These are phyloP conservation scores for Xenentodon cancila DNA, from an alignment of 2,797 vertebrate species.

Conservation along the genomic window DNA sequence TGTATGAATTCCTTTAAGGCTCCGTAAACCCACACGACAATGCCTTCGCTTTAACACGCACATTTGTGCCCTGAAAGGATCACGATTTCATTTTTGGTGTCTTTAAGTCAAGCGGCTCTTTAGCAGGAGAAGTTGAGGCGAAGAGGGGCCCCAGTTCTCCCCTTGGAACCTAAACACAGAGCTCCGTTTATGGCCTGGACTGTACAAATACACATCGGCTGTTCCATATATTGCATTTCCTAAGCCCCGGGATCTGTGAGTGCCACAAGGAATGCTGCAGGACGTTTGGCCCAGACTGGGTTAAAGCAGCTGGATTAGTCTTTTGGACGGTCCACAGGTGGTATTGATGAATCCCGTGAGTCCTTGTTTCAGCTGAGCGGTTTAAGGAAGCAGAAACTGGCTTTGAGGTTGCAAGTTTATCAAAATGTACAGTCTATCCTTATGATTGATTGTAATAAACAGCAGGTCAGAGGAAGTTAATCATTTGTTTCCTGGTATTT, in stretches of 20 bases:
- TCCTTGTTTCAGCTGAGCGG: background rate
- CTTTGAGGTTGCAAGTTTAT: too few relatives aligned
- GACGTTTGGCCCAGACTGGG: slow-evolving; percentile 51
- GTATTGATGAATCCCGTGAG: slow-evolving; percentile 32
- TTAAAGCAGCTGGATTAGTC: slow-evolving; percentile 51
- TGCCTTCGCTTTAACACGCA: slow-evolving; percentile 58
- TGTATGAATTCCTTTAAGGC: slow-evolving; percentile 29
- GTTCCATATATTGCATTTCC: slow-evolving; percentile 68
- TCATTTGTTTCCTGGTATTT: too few relatives aligned
- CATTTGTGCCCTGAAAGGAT: slow-evolving; percentile 55
- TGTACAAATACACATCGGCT: slow-evolving; percentile 72
- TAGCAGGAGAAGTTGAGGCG: slow-evolving; percentile 51
- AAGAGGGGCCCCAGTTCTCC: slow-evolving; percentile 40
- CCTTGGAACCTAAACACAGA: slow-evolving; percentile 73
- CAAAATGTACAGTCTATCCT: too few relatives aligned
- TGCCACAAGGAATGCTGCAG: slow-evolving; percentile 47
- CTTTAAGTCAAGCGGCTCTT: slow-evolving; percentile 64
- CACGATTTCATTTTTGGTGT: slow-evolving; percentile 57
- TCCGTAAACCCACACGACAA: slow-evolving; percentile 28
- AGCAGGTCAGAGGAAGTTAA: too few relatives aligned
- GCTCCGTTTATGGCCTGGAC: slow-evolving; percentile 69
- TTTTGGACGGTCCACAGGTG: slow-evolving; percentile 40
- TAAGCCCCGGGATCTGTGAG: slow-evolving; percentile 32
- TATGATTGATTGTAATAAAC: too few relatives aligned
- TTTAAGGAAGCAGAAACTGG: too few relatives aligned